Conservation (phyloP, 2,888 invertebrate species). For the Ornithoptera alexandrae region DNA sequence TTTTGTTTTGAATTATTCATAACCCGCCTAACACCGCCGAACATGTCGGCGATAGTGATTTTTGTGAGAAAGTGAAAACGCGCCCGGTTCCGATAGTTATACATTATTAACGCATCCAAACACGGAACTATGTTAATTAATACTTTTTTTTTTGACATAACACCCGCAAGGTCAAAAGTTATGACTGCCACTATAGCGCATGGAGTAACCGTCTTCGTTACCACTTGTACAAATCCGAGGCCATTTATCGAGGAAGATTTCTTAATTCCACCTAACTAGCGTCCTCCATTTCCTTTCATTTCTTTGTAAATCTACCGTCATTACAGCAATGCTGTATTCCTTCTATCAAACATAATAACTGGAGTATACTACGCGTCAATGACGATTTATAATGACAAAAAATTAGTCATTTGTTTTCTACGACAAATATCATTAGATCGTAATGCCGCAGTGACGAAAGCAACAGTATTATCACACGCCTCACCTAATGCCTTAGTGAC, state of each 20-base stretch:
- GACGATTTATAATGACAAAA: neutral
- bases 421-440: neutral
- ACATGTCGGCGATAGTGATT: constrained; percentile 5
- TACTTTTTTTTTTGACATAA: neutral
- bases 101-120: constrained; percentile 8
- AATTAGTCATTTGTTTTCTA: neutral
- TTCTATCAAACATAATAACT: too few species aligned
- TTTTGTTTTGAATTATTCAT: constrained; percentile 18
- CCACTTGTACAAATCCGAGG: neutral
- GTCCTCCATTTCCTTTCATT: too few species aligned
- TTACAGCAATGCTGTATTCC: too few species aligned
- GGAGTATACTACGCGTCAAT: too few species aligned
- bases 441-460: neutral
- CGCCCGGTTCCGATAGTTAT: constrained; percentile 7
- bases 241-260: neutral
- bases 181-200: neutral
- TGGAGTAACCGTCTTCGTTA: neutral
- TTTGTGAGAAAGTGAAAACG: constrained; percentile 16
- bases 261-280: too few species aligned
- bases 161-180: neutral
- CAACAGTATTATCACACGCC: neutral
- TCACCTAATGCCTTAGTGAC: constrained; percentile 12
- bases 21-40: constrained; percentile 23
- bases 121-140: neutral
- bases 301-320: too few species aligned